phyloP scores from a whole-genome alignment of 2,113 vertebrate species.

The Nothocercus julius region DNA sequence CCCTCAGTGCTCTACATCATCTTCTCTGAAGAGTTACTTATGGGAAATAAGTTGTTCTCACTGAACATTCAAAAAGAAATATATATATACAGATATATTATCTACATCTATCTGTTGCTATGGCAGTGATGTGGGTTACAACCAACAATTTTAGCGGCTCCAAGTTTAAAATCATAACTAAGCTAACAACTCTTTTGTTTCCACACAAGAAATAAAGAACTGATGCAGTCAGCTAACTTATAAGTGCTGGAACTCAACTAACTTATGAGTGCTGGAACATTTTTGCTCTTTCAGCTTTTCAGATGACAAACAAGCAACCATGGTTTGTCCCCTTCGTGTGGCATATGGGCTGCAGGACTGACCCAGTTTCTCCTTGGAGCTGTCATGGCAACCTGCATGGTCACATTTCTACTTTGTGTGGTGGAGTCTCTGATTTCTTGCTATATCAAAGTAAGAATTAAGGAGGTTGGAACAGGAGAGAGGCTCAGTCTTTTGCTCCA shows the following conservation, averaged over 20 bases:
- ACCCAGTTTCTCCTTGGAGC: neutral
- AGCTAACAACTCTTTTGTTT: conserved; percentile 11
- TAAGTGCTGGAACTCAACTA: neutral
- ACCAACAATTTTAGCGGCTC: neutral
- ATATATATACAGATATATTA: neutral
- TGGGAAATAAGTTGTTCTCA: neutral
- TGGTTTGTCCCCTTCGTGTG: rapidly evolving
- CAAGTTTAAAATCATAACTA: conserved; percentile 12
- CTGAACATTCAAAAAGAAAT: neutral
- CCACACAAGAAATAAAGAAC: neutral
- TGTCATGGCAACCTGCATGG: conserved; percentile 9
- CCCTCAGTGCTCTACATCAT: neutral
- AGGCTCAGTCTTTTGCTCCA: neutral
- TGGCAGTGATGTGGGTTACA: neutral
- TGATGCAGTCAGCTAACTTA: neutral
- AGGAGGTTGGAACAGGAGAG: rapidly evolving
- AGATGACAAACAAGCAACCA: neutral
- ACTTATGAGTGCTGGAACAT: neutral
- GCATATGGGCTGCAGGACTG: neutral
- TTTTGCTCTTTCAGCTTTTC: neutral
- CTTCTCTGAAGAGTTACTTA: neutral
- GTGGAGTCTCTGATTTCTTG: neutral
- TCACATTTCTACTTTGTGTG: rapidly evolving
- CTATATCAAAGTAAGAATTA: rapidly evolving
- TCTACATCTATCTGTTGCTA: neutral